These are phyloP conservation scores for Leuctra nigra DNA, from an alignment of 2,888 invertebrate genomes.

Conservation along the genomic window DNA sequence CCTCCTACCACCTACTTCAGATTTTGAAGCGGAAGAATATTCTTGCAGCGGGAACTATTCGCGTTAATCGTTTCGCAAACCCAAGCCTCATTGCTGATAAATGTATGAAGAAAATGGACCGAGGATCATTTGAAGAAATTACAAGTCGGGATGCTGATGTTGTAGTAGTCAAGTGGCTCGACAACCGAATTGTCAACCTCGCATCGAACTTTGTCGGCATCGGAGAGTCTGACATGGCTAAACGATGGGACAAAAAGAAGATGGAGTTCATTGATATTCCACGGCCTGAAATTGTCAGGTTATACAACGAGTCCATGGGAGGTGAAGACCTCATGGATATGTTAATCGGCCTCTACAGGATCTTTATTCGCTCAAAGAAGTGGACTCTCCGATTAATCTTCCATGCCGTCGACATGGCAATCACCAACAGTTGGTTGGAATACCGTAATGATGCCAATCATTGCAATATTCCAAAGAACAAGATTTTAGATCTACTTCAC, in stretches of 20 bases:
- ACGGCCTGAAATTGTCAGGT: conserved; percentile 31
- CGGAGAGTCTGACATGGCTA: conserved; percentile 28
- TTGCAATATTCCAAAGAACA: neutral
- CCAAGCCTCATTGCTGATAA: neutral
- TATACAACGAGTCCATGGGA: neutral
- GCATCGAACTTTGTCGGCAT: conserved; percentile 33
- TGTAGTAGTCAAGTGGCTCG: conserved; percentile 32
- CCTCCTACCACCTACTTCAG: conserved; percentile 18
- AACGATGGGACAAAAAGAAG: conserved; percentile 31
- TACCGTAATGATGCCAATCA: neutral
- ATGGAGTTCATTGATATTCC: conserved; percentile 29
- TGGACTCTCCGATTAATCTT: conserved; percentile 27
- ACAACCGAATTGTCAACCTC: conserved; percentile 33
- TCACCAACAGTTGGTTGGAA: conserved; percentile 25
- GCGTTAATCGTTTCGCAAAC: neutral
- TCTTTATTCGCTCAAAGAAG: conserved; percentile 25
- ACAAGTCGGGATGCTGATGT: neutral
- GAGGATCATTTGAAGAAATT: neutral
- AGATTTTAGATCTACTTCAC: neutral
- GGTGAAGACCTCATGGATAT: conserved; percentile 2
- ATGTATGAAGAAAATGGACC: neutral
- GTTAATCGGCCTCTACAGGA: conserved; percentile 19
- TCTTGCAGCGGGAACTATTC: conserved; percentile 17
- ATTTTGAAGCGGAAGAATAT: conserved; percentile 17
- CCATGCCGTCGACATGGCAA: conserved; percentile 26